These are phyloP conservation scores for Sarcophaga subvicina DNA, from an alignment of 2,888 invertebrate species.

Conservation along the genomic window DNA sequence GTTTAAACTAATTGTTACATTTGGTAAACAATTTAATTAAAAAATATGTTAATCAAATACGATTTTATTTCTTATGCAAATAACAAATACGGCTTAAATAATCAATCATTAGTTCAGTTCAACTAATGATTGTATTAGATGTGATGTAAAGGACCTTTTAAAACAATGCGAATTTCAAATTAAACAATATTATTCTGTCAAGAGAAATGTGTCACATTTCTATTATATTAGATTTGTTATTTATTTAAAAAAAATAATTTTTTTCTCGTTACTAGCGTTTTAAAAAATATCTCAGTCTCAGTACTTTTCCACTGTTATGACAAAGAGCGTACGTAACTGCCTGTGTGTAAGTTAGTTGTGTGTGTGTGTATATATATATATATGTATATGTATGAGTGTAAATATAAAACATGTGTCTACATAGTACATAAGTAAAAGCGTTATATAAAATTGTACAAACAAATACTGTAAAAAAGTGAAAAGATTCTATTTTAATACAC, in stretches of 20 bases:
- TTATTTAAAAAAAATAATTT: no score
- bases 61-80: no score
- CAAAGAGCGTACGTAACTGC: constrained; percentile 3
- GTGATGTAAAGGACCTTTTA: not conserved
- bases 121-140: no score
- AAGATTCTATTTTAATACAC: constrained; percentile 30
- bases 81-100: no score
- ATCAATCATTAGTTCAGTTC: no score
- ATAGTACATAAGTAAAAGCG: constrained; percentile 11
- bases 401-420: not conserved
- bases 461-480: constrained; percentile 15
- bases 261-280: no score
- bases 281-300: constrained; percentile 39
- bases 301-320: constrained; percentile 48
- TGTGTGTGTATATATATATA: not conserved
- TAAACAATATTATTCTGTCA: not conserved
- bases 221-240: no score
- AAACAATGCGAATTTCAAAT: constrained; percentile 23
- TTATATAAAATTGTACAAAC: constrained; percentile 26
- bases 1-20: no score
- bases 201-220: no score
- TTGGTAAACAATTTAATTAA: no score
- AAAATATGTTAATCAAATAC: no score
- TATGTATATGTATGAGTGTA: not conserved
- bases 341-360: not conserved